Conservation (phyloP, 2,888 invertebrate species). For the Volucella zonaria region DNA sequence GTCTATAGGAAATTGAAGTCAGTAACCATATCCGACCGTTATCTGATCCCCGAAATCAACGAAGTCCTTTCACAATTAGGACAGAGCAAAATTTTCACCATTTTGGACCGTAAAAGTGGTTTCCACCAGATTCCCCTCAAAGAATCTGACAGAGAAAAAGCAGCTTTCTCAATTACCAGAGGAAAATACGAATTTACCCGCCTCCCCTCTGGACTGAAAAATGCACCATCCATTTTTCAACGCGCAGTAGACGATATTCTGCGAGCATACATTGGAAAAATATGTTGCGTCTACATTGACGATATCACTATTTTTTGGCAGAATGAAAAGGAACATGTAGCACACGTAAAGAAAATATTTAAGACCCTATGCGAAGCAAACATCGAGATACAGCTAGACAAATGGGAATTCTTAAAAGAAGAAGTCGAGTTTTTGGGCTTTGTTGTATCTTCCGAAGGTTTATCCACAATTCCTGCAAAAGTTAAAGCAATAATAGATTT, state of each 20-base stretch:
- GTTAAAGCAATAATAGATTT: conserved; percentile 49
- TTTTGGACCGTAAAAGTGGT: conserved; percentile 10
- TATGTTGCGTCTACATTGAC: no score
- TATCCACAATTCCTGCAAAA: conserved; percentile 48
- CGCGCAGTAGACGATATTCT: no score
- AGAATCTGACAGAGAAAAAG: no score
- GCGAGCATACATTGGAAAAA: no score
- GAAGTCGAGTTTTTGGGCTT: conserved; percentile 24
- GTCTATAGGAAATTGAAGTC: conserved; percentile 14
- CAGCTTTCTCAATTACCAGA: no score
- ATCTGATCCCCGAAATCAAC: conserved; percentile 36
- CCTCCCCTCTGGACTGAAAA: conserved; percentile 56
- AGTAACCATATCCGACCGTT: conserved; percentile 6
- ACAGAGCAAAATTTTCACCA: conserved; percentile 35
- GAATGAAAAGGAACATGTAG: no score
- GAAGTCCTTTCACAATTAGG: conserved; percentile 41
- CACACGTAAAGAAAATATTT: no score
- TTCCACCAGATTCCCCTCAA: conserved; percentile 47
- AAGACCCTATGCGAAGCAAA: no score
- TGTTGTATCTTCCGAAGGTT: conserved; percentile 44
- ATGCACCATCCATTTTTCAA: conserved; percentile 34
- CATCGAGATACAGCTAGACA: no score
- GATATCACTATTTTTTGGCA: no score
- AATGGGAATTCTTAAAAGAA: no score
- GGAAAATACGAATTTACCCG: not conserved